Evolutionary conservation across 2,113 vertebrate species (phyloP).

Genomic region (Otis tarda): DNA sequence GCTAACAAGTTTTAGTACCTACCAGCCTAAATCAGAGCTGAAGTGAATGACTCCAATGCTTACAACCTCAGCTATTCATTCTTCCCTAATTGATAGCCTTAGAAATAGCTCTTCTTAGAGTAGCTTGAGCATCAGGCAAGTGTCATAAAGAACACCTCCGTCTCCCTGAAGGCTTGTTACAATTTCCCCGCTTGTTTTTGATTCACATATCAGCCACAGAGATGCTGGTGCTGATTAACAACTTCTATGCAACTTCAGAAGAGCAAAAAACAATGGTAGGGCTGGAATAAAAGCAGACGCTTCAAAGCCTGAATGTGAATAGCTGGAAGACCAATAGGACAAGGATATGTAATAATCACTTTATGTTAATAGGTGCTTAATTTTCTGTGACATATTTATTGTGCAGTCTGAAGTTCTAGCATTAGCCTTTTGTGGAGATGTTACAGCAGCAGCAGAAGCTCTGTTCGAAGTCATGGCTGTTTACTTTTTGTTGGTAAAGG

Average conservation of each 20-base stretch:
- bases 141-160: background rate
- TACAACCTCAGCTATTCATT: background rate
- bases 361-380: background rate
- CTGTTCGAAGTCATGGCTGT: background rate
- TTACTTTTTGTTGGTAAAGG: background rate
- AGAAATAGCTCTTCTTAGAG: background rate
- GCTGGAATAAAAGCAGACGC: constrained; percentile 6
- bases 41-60: background rate
- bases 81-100: constrained; percentile 11
- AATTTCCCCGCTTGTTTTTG: constrained; percentile 10
- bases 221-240: background rate
- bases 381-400: constrained; percentile 10
- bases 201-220: constrained; percentile 27
- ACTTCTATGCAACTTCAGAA: background rate
- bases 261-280: background rate
- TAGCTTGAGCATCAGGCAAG: background rate
- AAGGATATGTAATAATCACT: background rate
- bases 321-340: background rate
- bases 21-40: background rate
- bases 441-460: background rate
- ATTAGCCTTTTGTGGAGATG: background rate
- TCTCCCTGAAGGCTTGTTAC: constrained; percentile 7
- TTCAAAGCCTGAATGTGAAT: constrained; percentile 35
- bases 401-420: background rate
- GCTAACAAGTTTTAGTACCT: background rate